phyloP scores from a whole-genome alignment of 2,888 invertebrate genomes.

The Laothoe populi region DNA sequence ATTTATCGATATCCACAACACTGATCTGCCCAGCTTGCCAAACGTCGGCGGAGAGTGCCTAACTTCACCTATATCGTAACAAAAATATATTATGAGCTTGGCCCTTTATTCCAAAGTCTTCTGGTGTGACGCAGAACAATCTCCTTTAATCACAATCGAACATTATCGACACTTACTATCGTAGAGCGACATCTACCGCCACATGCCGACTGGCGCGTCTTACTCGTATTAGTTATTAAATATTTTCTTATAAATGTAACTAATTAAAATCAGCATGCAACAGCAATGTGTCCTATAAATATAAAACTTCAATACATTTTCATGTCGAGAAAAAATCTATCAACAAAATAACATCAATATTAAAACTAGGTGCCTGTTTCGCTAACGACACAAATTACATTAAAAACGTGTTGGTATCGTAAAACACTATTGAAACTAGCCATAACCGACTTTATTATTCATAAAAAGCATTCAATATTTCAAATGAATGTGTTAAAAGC shows the following conservation, averaged over 20 bases:
- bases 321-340: constrained; percentile 1
- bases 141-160: constrained; percentile 23
- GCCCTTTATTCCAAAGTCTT: constrained; percentile 24
- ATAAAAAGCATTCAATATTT: background rate
- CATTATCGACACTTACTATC: constrained; percentile 6
- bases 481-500: background rate
- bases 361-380: background rate
- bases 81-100: constrained; percentile 28
- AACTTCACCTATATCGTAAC: constrained; percentile 25
- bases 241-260: constrained; percentile 16
- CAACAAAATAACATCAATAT: constrained; percentile 23
- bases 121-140: constrained; percentile 23
- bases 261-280: constrained; percentile 12
- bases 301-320: constrained; percentile 17
- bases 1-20: background rate
- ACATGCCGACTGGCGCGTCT: background rate
- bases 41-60: background rate
- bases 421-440: background rate
- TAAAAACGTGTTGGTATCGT: background rate
- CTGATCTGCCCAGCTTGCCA: background rate
- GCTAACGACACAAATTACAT: background rate
- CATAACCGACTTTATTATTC: background rate
- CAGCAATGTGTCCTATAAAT: constrained; percentile 10
- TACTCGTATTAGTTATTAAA: background rate
- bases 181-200: constrained; percentile 9